A percentile compares a stretch with the other conserved stretches of the same genome.
Evolutionary conservation across 2,797 vertebrate genomes (phyloP).

Genomic region (Amblyopsis hoosieri): DNA sequence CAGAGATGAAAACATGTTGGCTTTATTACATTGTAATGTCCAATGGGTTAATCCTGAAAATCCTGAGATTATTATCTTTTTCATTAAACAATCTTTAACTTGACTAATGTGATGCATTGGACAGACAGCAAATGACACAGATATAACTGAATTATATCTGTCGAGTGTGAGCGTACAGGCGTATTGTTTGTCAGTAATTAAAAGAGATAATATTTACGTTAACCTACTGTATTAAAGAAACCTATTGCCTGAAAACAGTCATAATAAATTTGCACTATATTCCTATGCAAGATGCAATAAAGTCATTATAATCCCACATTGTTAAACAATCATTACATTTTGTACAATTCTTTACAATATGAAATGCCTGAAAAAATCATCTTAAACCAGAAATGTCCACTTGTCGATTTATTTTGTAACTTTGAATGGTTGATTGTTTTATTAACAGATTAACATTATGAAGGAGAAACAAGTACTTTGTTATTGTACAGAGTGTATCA

Average conservation of each 20-base stretch:
- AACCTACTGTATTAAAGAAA: conserved; percentile 21
- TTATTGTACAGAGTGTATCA: no score
- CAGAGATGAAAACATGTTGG: conserved; percentile 11
- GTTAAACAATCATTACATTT: conserved; percentile 29
- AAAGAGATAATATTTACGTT: conserved; percentile 27
- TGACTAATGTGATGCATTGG: conserved; percentile 22
- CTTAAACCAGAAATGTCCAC: not conserved
- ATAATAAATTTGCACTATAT: conserved; percentile 28
- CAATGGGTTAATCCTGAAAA: not conserved
- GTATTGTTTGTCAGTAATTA: conserved; percentile 9
- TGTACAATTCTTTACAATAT: conserved; percentile 36
- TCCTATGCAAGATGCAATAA: conserved; percentile 64
- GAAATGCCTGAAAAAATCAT: conserved; percentile 19
- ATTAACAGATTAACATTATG: not conserved
- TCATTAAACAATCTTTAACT: not conserved
- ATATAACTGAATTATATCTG: conserved; percentile 20
- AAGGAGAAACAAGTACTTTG: not conserved
- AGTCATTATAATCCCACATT: conserved; percentile 36
- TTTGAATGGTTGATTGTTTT: not conserved
- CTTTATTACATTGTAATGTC: conserved; percentile 16
- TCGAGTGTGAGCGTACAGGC: conserved; percentile 10
- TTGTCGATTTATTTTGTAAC: not conserved
- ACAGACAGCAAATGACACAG: conserved; percentile 5
- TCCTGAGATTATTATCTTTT: not conserved
- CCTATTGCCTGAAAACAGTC: conserved; percentile 48